Evolutionary conservation across 2,113 vertebrate species (phyloP).

Genomic region (Pseudonaja textilis): DNA sequence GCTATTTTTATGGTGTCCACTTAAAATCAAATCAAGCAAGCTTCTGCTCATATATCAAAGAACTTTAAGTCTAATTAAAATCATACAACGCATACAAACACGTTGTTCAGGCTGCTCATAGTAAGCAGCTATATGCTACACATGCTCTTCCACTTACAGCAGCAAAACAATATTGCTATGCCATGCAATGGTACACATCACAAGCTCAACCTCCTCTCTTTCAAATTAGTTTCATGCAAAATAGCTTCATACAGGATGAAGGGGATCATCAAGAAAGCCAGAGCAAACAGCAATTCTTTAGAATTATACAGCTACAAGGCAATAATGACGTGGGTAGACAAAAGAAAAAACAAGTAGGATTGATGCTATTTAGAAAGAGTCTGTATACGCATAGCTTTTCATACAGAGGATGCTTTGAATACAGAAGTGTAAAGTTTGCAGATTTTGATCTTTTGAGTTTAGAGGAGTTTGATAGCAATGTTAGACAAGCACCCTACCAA

Average conservation of each 20-base stretch:
- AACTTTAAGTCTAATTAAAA: background rate
- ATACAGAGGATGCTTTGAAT: background rate
- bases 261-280: background rate
- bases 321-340: background rate
- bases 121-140: background rate
- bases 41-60: background rate
- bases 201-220: background rate
- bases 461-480: background rate
- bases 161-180: background rate
- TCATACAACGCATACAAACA: too few species aligned
- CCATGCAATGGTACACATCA: background rate
- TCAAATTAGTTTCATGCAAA: slow-evolving; percentile 11
- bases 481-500: background rate
- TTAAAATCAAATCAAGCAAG: slow-evolving; percentile 7
- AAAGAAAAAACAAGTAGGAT: background rate
- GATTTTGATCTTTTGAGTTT: background rate
- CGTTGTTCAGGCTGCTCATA: background rate
- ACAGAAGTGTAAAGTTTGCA: background rate
- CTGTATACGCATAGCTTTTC: background rate
- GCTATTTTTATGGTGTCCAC: background rate
- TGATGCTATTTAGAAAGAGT: background rate
- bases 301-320: background rate
- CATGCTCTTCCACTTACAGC: background rate
- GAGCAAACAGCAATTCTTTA: background rate
- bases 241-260: background rate